Percentiles rank a stretch among this genome's conserved stretches.
phyloP scores from a whole-genome alignment of 2,888 invertebrate genomes.

The Octodonta nipae region DNA sequence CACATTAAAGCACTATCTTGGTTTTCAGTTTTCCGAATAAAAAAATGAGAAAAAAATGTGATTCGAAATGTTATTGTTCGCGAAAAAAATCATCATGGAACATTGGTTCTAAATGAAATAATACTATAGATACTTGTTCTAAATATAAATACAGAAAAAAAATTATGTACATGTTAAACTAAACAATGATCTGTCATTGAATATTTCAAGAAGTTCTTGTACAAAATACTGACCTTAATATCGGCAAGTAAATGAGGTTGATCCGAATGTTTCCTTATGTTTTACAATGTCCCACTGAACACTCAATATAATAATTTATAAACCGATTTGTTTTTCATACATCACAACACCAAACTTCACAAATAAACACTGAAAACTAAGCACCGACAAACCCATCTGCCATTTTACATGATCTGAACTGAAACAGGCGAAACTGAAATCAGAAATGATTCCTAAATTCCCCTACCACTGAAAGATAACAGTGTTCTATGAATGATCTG shows the following conservation, averaged over 20 bases:
- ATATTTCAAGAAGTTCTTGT: background rate
- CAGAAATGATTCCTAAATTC: conserved; percentile 9
- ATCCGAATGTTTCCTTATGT: background rate
- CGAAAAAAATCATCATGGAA: too few relatives aligned
- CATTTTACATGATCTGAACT: conserved; percentile 17
- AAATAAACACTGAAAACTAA: conserved; percentile 14
- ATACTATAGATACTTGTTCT: too few relatives aligned
- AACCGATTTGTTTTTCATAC: conserved; percentile 4
- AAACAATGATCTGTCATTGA: conserved; percentile 3
- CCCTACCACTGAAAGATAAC: conserved; percentile 11
- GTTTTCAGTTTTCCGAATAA: too few relatives aligned
- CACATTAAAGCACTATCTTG: too few relatives aligned
- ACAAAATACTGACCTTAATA: conserved; percentile 6
- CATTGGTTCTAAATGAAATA: too few relatives aligned
- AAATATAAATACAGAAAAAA: too few relatives aligned
- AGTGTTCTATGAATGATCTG: too few relatives aligned
- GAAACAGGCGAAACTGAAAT: conserved; percentile 6
- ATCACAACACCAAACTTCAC: conserved; percentile 2
- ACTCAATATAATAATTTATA: background rate
- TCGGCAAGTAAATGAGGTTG: too few relatives aligned
- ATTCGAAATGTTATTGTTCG: too few relatives aligned
- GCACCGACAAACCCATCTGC: conserved; percentile 13
- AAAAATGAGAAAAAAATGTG: too few relatives aligned
- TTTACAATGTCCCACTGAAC: background rate
- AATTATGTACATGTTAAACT: too few relatives aligned